Percentiles rank a stretch among this genome's conserved stretches.
Conservation (phyloP, 2,888 invertebrate species). For the Lasioglossum figueresi region DNA sequence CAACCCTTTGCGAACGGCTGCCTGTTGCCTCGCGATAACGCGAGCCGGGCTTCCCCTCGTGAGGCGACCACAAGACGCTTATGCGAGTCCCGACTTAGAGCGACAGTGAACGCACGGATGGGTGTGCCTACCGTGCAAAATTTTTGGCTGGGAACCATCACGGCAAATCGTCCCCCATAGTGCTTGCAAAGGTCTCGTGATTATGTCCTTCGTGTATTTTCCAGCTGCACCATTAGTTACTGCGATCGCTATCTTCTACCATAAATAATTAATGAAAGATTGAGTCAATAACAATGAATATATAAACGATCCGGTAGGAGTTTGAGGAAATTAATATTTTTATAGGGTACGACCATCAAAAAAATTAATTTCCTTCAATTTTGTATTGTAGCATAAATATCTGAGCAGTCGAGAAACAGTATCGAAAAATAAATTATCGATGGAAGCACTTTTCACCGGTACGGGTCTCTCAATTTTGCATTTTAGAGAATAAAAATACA, state of each 20-base stretch:
- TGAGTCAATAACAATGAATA: background rate
- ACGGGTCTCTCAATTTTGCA: background rate
- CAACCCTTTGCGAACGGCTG: conserved; percentile 71
- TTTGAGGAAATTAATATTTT: background rate
- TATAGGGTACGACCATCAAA: no score
- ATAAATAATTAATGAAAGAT: background rate
- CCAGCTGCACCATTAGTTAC: background rate
- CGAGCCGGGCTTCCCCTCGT: conserved; percentile 40
- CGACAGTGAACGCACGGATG: conserved; percentile 26
- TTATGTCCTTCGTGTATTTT: background rate
- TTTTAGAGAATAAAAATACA: background rate
- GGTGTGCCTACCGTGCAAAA: conserved; percentile 29
- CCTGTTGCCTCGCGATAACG: conserved; percentile 77
- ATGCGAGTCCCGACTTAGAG: conserved; percentile 48
- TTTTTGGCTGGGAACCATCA: background rate
- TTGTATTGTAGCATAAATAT: background rate
- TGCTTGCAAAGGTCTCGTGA: background rate
- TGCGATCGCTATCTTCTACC: background rate
- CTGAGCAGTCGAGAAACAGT: background rate
- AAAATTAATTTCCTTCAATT: background rate
- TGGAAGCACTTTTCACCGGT: background rate
- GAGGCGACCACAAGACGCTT: conserved; percentile 53
- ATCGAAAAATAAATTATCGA: background rate
- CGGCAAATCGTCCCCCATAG: background rate
- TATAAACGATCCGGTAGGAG: background rate